Percentiles rank a stretch among this genome's conserved stretches.
Conservation (phyloP, 2,797 vertebrate genomes). For the Limosa lapponica region DNA sequence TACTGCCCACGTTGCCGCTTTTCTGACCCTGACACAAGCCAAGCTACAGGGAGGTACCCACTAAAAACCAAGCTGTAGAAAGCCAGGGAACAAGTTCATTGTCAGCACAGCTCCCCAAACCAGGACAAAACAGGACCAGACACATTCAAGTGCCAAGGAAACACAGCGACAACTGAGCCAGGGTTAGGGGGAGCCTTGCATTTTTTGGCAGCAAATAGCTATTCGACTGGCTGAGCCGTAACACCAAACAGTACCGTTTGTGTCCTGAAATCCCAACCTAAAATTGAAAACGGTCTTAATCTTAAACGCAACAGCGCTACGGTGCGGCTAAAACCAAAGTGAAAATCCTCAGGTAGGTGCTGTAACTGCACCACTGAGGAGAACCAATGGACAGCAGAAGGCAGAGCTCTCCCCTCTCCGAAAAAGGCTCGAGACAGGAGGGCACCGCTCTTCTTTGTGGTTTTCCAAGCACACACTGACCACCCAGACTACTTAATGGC, state of each 20-base stretch:
- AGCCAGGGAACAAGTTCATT: background rate
- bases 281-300: background rate
- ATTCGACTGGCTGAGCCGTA: background rate
- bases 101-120: background rate
- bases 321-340: background rate
- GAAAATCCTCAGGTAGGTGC: background rate
- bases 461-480: background rate
- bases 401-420: background rate
- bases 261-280: background rate
- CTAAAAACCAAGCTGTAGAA: background rate
- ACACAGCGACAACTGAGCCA: background rate
- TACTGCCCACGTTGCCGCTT: background rate
- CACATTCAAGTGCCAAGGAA: background rate
- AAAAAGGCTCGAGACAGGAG: background rate
- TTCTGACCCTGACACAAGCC: background rate
- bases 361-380: background rate
- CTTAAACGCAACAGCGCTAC: background rate
- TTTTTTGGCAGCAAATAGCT: background rate
- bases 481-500: background rate
- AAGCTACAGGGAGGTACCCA: background rate
- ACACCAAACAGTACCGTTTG: fast-evolving
- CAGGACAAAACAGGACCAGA: background rate
- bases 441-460: fast-evolving
- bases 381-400: background rate
- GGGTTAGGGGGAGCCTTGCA: fast-evolving